Evolutionary conservation across 2,888 invertebrate species (phyloP).

Genomic region (Syrista parreyssii): DNA sequence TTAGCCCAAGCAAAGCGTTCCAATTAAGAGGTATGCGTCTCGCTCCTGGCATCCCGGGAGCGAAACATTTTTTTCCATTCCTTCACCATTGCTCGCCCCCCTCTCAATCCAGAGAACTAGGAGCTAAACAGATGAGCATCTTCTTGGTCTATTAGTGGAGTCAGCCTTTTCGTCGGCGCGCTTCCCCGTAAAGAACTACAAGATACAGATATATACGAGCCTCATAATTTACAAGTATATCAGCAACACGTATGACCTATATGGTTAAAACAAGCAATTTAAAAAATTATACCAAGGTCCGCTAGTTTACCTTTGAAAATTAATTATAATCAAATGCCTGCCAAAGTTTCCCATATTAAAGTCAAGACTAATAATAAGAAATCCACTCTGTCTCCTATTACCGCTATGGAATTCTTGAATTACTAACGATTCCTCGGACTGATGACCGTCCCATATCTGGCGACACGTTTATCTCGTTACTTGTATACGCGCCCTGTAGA

Average conservation of each 20-base stretch:
- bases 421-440: background rate
- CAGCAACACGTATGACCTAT: background rate
- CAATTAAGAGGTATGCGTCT: constrained; percentile 66
- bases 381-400: background rate
- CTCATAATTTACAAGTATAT: background rate
- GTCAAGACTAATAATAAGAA: background rate
- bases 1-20: constrained; percentile 58
- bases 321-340: background rate
- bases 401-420: background rate
- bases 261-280: background rate
- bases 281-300: background rate
- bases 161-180: constrained; percentile 40
- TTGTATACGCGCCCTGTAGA: background rate
- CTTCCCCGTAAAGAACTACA: background rate
- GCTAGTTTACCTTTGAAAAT: background rate
- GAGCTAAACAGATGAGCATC: constrained; percentile 55
- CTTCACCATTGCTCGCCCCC: constrained; percentile 10
- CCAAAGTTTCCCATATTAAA: background rate
- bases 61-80: constrained; percentile 39
- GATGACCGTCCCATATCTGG: background rate
- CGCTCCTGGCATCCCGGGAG: constrained; percentile 54
- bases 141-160: constrained; percentile 62
- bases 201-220: background rate
- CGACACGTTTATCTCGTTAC: constrained; percentile 19
- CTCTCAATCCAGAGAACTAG: constrained; percentile 20